phyloP scores from a whole-genome alignment of 2,797 vertebrate genomes.

The Enteromius afrohamiltoni region DNA sequence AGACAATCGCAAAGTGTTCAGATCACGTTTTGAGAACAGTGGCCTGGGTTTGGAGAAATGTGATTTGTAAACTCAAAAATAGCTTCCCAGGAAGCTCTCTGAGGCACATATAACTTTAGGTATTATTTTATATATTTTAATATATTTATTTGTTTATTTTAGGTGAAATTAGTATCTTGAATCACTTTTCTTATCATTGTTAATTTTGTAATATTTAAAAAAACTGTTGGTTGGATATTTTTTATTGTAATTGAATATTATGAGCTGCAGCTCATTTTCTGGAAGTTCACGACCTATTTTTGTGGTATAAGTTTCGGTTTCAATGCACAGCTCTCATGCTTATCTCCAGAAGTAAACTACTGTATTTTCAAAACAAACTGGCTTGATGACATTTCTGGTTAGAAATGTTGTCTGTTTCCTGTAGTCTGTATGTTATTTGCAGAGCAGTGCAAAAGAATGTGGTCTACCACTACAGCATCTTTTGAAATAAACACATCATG shows the following conservation, averaged over 20 bases:
- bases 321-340: not conserved
- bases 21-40: too few species aligned
- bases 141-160: not conserved
- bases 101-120: not conserved
- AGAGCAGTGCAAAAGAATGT: not conserved
- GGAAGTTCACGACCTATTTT: not conserved
- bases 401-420: not conserved
- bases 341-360: slow-evolving; percentile 1
- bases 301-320: not conserved
- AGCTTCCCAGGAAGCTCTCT: not conserved
- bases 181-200: not conserved
- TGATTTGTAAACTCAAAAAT: not conserved
- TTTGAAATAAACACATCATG: not conserved
- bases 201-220: not conserved
- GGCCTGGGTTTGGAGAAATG: too few species aligned
- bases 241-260: not conserved
- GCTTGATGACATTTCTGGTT: not conserved
- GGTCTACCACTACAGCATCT: not conserved
- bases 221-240: not conserved
- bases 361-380: not conserved
- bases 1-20: too few species aligned
- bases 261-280: not conserved
- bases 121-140: not conserved
- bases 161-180: not conserved
- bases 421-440: not conserved